Evolutionary conservation across 2,888 invertebrate genomes (phyloP), one percentile per base, ranked within the genome.

Genomic region (Drosophila setosimentum): DNA sequence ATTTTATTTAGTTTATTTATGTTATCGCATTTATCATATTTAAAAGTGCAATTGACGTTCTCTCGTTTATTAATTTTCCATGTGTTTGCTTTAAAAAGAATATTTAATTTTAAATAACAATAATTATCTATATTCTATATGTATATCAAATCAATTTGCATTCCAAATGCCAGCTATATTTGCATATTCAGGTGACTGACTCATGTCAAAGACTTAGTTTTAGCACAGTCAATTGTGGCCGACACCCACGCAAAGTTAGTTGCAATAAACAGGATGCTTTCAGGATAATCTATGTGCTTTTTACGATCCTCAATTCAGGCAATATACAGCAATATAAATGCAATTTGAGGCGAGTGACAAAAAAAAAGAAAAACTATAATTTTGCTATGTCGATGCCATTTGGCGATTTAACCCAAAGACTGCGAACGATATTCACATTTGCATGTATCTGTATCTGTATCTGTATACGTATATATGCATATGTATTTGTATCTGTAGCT

Each of bases 391-490:
- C 21, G 64, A 55, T 76, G 76, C 64, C 68, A 58, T 68, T 68
- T 58, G 72, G 59, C 68, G 68, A 61, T 57, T 75, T 62, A 45
- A 70, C 27, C 32, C 40, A 21, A 65, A 35, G 50, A 73, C 59
- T 63, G 53, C 55, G 57, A 62, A 60, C 57, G 57, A 65, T 77
- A 68, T 64, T 70, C 48, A 29, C 62, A 70, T 69, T 76, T 72
- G 75, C 72, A 66, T 75, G 73, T 60, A 68, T 62, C 57, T 61
- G 64, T 76, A 42, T 51, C 33, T 45, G 66, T 63, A 59, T 66
- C 48, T 57, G 63, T 76, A 40, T 61, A 37, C 42, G 32, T 64
- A 21, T 42, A 11, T 42, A 11, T 42, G 21, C 21, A 21, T 58
- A 42, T 63, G 45, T 68, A 73, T 49, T 61, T 71, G 63, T 78